phyloP scores from a whole-genome alignment of 2,888 invertebrate genomes.

The Erannis defoliaria region DNA sequence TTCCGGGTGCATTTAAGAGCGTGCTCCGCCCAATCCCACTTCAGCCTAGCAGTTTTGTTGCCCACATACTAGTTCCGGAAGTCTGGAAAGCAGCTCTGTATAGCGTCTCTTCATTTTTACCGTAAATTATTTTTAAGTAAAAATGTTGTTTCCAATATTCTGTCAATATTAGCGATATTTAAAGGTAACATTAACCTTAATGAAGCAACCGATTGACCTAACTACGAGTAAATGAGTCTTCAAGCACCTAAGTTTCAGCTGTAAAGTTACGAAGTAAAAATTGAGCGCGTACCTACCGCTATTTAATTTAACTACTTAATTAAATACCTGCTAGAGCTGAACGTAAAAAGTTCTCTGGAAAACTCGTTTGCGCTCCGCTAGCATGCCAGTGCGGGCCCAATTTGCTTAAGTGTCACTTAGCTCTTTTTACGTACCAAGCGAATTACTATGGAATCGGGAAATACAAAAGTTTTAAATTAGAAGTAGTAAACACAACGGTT shows the following conservation, averaged over 20 bases:
- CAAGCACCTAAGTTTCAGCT: constrained; percentile 1
- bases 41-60: no score
- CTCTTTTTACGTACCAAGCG: constrained; percentile 39
- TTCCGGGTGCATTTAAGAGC: no score
- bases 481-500: neutral
- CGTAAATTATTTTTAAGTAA: no score
- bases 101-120: no score
- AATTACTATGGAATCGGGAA: constrained; percentile 16
- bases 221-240: neutral
- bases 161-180: neutral
- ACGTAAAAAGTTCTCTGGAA: constrained; percentile 47
- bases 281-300: constrained; percentile 21
- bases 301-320: constrained; percentile 54
- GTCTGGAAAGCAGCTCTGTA: no score
- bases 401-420: constrained; percentile 50
- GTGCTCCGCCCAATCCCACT: no score
- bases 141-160: no score
- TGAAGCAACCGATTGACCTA: neutral
- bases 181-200: neutral
- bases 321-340: constrained; percentile 38
- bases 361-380: constrained; percentile 41
- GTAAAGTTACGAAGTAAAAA: constrained; percentile 9
- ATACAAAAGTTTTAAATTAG: constrained; percentile 27
- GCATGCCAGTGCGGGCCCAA: constrained; percentile 42
- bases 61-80: no score